phyloP scores from a whole-genome alignment of 2,888 invertebrate genomes.

The Chouioia cunea region DNA sequence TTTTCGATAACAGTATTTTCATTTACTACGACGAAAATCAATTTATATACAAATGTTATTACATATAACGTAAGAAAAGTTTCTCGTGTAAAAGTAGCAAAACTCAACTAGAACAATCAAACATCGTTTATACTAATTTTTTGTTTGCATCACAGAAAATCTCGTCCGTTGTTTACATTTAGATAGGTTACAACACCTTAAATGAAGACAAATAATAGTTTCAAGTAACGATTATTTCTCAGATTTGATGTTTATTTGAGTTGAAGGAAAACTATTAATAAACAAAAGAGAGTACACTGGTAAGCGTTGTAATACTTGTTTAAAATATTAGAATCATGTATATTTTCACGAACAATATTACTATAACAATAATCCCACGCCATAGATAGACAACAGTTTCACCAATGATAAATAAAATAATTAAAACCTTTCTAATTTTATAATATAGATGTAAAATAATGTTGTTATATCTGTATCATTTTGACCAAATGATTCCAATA shows the following conservation, averaged over 20 bases:
- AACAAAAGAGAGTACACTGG: no score
- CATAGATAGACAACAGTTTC: neutral
- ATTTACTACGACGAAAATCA: conserved; percentile 5
- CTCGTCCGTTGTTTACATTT: no score
- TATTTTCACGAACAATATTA: conserved; percentile 9
- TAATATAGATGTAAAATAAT: conserved; percentile 28
- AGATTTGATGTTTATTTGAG: no score
- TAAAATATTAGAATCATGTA: conserved; percentile 8
- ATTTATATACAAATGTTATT: conserved; percentile 20
- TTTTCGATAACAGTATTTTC: neutral
- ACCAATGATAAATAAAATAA: conserved; percentile 10
- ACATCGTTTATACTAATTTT: conserved; percentile 4
- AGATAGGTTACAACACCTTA: no score
- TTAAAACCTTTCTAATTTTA: conserved; percentile 30
- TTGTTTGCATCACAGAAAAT: conserved; percentile 34
- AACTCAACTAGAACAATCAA: conserved; percentile 28
- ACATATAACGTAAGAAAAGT: conserved; percentile 4
- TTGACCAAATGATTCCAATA: conserved; percentile 15
- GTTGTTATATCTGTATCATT: neutral
- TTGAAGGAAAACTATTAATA: neutral
- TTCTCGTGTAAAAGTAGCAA: conserved; percentile 37
- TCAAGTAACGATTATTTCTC: no score
- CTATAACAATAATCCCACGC: neutral
- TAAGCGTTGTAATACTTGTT: no score
- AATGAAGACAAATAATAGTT: no score